Evolutionary conservation across 2,888 invertebrate species (phyloP).

Genomic region (Silvanus unidentatus): DNA sequence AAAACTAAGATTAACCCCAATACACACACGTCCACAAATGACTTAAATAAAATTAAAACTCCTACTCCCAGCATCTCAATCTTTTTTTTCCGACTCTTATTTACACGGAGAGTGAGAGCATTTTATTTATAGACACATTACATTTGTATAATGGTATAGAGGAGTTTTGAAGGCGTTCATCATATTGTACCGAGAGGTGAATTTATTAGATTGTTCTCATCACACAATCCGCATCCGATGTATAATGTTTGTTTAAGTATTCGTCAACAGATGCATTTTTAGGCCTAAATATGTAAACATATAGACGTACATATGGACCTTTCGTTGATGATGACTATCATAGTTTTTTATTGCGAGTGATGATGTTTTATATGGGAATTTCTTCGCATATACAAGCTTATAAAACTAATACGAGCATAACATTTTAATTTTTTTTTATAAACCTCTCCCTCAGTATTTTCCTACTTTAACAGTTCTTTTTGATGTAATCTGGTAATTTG

Average conservation of each 20-base stretch:
- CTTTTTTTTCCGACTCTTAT: constrained; percentile 19
- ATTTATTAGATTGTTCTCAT: constrained; percentile 11
- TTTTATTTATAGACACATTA: constrained; percentile 17
- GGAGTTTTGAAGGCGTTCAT: not conserved
- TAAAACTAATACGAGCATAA: not conserved
- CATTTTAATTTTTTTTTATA: not conserved
- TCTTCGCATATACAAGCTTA: not conserved
- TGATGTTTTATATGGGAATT: constrained; percentile 5
- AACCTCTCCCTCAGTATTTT: not conserved
- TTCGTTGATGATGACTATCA: not conserved
- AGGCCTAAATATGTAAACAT: constrained; percentile 17
- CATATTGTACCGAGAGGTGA: not conserved
- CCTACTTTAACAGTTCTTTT: no score
- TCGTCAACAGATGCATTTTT: constrained; percentile 15
- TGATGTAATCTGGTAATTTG: no score
- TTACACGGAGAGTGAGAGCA: constrained; percentile 10
- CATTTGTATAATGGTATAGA: no score
- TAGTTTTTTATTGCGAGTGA: not conserved
- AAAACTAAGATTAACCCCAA: constrained; percentile 26
- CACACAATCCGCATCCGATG: constrained; percentile 8
- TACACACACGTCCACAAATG: constrained; percentile 13
- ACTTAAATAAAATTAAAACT: constrained; percentile 20
- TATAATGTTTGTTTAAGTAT: constrained; percentile 13
- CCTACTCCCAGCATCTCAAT: constrained; percentile 23
- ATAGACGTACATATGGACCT: constrained; percentile 5